Evolutionary conservation across 2,888 invertebrate genomes (phyloP).

Genomic region (Linyphia triangularis): DNA sequence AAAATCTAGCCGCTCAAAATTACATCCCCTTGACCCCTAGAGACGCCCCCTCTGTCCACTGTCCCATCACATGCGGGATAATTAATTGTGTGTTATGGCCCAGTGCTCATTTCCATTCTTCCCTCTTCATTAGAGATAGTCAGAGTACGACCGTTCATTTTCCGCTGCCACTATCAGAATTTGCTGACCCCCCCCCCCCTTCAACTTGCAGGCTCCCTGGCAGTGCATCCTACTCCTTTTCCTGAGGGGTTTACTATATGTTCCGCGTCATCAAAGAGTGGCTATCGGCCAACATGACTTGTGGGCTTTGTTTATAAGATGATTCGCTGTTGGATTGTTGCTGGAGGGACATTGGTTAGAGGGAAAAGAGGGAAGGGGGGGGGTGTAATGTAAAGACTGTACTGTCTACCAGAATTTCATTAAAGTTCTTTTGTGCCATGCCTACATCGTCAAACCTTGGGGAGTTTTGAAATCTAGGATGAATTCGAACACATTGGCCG

Average conservation of each 20-base stretch:
- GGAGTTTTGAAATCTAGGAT: too few species aligned
- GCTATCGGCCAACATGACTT: slow-evolving; percentile 14
- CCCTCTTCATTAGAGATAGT: slow-evolving; percentile 59
- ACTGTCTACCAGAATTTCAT: too few species aligned
- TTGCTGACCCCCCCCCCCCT: not conserved
- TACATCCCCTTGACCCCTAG: not conserved
- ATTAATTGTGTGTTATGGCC: slow-evolving; percentile 51
- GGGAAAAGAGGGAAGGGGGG: not conserved
- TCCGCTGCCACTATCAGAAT: slow-evolving; percentile 37
- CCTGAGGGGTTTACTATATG: not conserved
- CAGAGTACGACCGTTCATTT: slow-evolving; percentile 14
- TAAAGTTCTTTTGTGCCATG: too few species aligned
- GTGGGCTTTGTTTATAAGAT: slow-evolving; percentile 25
- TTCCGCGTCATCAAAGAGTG: slow-evolving; percentile 22
- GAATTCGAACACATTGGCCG: too few species aligned
- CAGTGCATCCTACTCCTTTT: not conserved
- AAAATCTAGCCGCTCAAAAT: not conserved
- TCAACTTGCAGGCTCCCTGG: not conserved
- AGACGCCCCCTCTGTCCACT: not conserved
- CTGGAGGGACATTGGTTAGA: not conserved
- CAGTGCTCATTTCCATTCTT: slow-evolving; percentile 48
- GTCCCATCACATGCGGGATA: slow-evolving; percentile 33
- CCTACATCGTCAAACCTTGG: too few species aligned
- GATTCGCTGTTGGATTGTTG: not conserved
- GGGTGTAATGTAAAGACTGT: too few species aligned